Evolutionary conservation across 92 coral and sea anemone species (phyloP), one percentile per base, ranked within the genome.

Genomic region (Zoanthus sociatus): DNA sequence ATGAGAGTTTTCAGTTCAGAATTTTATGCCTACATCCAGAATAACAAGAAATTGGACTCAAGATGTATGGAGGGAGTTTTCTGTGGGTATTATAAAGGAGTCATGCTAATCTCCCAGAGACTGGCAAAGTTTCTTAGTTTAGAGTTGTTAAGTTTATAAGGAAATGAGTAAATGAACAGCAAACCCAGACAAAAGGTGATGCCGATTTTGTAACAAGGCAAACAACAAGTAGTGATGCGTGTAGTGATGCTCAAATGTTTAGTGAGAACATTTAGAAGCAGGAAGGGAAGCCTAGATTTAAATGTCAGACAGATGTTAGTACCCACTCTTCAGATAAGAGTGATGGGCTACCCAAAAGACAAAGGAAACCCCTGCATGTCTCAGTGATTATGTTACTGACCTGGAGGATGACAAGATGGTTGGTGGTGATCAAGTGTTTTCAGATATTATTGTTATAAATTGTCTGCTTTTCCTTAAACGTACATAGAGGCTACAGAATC

Each of bases 61-160:
- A 51, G 77, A 48, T 66, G 86, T 72, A 87, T 55, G 14, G 46
- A 87, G 11, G 84, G 86, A 7, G 66, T 78, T 20, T 67, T 79
- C 30, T 30, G 33, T 8, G 91, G 88, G 66, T 89, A 82, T 68
- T 85, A 90, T 73, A 86, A 67, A 53, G 84, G 76, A n/a, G 83
- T 87, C 74, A 71, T 44, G 88, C 79, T 18, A 86, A 78, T 68
- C 60, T 90, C 64, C 87, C 92, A 79, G 87, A 79, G 46, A 90
- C 79, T 1, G 89, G 86, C 32, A 89, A 84, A 67, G 79, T 72
- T 84, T 69, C 26, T 26, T 26, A 26, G 26, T 26, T 26, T 26
- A 75, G 88, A 11, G 87, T 71, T 42, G 92, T 90, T 60, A 86
- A 79, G 78, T 86, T 79, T 60, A 16, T 21, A 15, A 81, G 48